Percentiles rank a stretch among this genome's conserved stretches.
These are phyloP conservation scores for Rosalia funebris DNA, from an alignment of 2,888 invertebrate genomes.

Conservation along the genomic window DNA sequence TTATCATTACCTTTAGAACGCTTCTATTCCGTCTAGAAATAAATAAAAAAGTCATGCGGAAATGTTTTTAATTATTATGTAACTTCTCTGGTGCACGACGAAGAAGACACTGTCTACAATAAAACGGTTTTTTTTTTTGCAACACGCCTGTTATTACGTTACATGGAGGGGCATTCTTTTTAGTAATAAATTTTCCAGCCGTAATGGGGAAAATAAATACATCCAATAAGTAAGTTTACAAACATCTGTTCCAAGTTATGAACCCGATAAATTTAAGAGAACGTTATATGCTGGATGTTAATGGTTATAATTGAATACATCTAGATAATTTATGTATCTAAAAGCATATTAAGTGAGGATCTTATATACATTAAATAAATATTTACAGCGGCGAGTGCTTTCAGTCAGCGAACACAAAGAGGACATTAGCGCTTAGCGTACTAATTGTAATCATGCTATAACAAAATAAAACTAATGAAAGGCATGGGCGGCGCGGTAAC, in stretches of 20 bases:
- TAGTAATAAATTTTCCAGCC: background rate
- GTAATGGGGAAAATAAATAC: constrained; percentile 14
- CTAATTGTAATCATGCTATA: constrained; percentile 24
- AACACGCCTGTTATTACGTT: no score
- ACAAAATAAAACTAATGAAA: constrained; percentile 5
- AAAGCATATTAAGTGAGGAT: constrained; percentile 29
- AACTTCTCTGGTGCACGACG: no score
- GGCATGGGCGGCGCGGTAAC: background rate
- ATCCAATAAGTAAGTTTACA: constrained; percentile 23
- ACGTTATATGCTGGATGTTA: constrained; percentile 26
- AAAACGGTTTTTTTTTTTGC: no score
- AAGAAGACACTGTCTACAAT: no score
- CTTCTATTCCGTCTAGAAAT: no score
- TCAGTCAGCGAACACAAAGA: constrained; percentile 26
- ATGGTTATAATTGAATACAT: constrained; percentile 32
- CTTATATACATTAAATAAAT: constrained; percentile 29
- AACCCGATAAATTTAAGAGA: constrained; percentile 24
- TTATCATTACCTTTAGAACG: no score
- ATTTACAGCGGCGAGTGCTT: constrained; percentile 28
- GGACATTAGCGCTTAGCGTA: constrained; percentile 24
- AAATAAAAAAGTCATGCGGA: no score
- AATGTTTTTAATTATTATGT: no score
- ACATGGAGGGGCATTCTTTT: background rate
- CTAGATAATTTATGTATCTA: constrained; percentile 30
- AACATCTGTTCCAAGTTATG: constrained; percentile 26